phyloP scores from a whole-genome alignment of 2,113 vertebrate species.

The Nycticryphes semicollaris region DNA sequence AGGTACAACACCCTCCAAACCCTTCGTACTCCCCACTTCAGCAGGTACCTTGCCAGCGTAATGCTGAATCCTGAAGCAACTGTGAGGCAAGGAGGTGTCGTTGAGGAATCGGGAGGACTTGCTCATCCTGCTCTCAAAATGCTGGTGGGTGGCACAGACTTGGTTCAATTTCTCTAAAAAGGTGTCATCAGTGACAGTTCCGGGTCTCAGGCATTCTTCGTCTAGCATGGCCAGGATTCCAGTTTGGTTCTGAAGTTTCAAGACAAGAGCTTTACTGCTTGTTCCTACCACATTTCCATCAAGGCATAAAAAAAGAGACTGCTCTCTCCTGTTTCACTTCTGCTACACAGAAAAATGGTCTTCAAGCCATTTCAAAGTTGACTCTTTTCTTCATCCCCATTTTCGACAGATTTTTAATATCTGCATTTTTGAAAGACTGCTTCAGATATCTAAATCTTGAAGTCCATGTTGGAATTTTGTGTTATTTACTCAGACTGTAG shows the following conservation, averaged over 20 bases:
- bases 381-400: not conserved
- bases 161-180: conserved; percentile 98
- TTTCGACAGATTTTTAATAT: not conserved
- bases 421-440: not conserved
- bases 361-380: not conserved
- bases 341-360: not conserved
- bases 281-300: not conserved
- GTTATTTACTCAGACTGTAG: not conserved
- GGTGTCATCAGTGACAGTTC: conserved; percentile 93
- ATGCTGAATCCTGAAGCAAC: conserved; percentile 97
- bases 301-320: not conserved
- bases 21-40: accelerated
- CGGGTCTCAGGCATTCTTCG: conserved; percentile 94
- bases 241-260: conserved; percentile 79
- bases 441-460: not conserved
- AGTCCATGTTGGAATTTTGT: accelerated
- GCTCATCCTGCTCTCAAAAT: conserved; percentile 97
- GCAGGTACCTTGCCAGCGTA: conserved; percentile 93
- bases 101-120: conserved; percentile 94
- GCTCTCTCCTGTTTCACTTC: not conserved
- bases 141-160: conserved; percentile 92
- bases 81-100: conserved; percentile 93
- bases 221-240: conserved; percentile 98
- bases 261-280: conserved; percentile 2
- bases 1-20: too few species aligned